phyloP scores from a whole-genome alignment of 1,140 invertebrate species.

The Cherax quadricarinatus region DNA sequence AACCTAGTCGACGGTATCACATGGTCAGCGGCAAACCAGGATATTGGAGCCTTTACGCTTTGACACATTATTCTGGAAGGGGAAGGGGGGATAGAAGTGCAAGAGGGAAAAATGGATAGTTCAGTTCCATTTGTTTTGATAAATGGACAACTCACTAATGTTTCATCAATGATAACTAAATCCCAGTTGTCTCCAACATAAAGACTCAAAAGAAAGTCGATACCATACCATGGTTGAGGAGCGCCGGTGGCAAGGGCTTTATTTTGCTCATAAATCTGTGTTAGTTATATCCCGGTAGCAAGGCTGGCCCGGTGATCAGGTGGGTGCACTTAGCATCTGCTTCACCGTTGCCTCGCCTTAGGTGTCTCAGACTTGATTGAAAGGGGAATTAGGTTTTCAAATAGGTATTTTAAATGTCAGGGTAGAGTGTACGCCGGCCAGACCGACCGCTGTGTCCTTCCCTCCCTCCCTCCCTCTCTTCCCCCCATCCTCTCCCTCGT shows the following conservation, averaged over 20 bases:
- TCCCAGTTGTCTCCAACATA: background rate
- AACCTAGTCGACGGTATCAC: background rate
- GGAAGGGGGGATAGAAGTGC: background rate
- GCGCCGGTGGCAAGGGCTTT: background rate
- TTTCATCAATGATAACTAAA: background rate
- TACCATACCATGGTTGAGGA: background rate
- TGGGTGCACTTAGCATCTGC: conserved; percentile 25
- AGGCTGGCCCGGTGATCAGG: conserved; percentile 27
- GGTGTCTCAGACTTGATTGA: conserved; percentile 41
- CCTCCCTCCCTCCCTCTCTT: background rate
- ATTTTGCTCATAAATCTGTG: conserved; percentile 41
- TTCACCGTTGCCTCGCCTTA: conserved; percentile 23
- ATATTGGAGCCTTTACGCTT: conserved; percentile 53
- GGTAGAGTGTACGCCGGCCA: background rate
- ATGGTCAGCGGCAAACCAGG: conserved; percentile 36
- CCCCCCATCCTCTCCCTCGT: background rate
- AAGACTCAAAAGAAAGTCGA: background rate
- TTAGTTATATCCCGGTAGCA: conserved; percentile 34
- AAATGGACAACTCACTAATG: background rate
- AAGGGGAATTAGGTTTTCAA: conserved; percentile 51
- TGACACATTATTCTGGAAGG: conserved; percentile 29
- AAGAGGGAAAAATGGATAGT: conserved; percentile 18
- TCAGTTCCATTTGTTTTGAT: conserved; percentile 7
- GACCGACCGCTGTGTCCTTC: background rate
- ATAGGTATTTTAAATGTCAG: conserved; percentile 31